phyloP scores from a whole-genome alignment of 2,797 vertebrate species.

The Silurus lanzhouensis region DNA sequence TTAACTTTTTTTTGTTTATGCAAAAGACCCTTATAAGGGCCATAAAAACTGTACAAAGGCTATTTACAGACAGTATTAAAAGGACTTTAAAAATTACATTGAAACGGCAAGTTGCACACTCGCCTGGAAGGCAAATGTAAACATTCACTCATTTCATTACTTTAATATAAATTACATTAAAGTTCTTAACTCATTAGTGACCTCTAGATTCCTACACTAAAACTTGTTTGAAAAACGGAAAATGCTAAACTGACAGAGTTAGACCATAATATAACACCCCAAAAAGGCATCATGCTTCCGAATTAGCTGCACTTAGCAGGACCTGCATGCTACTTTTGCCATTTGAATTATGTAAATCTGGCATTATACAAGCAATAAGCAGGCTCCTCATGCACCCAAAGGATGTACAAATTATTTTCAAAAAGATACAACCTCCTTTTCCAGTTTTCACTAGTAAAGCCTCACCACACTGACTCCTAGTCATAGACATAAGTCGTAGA shows the following conservation, averaged over 20 bases:
- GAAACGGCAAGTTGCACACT: slow-evolving; percentile 63
- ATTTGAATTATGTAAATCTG: slow-evolving; percentile 31
- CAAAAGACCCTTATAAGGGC: slow-evolving; percentile 72
- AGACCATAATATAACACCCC: slow-evolving; percentile 38
- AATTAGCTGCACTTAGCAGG: slow-evolving; percentile 37
- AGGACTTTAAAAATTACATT: slow-evolving; percentile 57
- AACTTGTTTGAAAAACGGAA: slow-evolving; percentile 36
- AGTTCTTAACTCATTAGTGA: slow-evolving; percentile 54
- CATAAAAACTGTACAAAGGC: slow-evolving; percentile 69
- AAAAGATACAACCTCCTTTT: slow-evolving; percentile 29
- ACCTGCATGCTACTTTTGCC: slow-evolving; percentile 38
- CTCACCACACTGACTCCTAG: slow-evolving; percentile 10
- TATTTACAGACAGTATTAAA: slow-evolving; percentile 70
- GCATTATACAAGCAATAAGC: slow-evolving; percentile 28
- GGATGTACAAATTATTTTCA: slow-evolving; percentile 25
- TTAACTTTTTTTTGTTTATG: slow-evolving; percentile 63
- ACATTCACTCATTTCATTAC: slow-evolving; percentile 66
- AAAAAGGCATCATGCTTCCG: slow-evolving; percentile 25
- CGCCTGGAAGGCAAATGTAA: slow-evolving; percentile 70
- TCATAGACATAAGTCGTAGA: not conserved
- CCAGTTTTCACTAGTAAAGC: slow-evolving; percentile 14
- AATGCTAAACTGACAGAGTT: slow-evolving; percentile 38
- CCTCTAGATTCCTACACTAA: slow-evolving; percentile 41
- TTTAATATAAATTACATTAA: slow-evolving; percentile 64
- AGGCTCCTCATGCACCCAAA: slow-evolving; percentile 39